Percentiles rank a stretch among this genome's conserved stretches.
These are phyloP conservation scores for Galbula dea DNA, from an alignment of 2,113 vertebrate genomes.

Conservation along the genomic window DNA sequence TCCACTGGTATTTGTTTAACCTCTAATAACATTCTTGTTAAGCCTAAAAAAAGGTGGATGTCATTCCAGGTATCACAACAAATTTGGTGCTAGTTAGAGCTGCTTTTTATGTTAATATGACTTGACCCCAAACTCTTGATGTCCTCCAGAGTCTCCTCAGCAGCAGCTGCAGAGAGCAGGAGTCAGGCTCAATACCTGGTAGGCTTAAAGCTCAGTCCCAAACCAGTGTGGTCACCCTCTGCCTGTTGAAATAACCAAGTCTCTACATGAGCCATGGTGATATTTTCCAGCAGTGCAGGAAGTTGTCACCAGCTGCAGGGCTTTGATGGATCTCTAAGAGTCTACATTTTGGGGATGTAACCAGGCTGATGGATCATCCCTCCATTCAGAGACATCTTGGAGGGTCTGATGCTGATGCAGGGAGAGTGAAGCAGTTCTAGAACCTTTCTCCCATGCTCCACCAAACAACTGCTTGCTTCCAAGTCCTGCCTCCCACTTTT, in stretches of 20 bases:
- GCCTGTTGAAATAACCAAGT: no score
- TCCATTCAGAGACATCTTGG: not conserved
- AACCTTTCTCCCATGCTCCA: not conserved
- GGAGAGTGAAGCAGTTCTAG: not conserved
- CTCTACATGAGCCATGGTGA: accelerated
- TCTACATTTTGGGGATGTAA: not conserved
- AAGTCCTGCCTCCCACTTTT: no score
- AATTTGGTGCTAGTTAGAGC: not conserved
- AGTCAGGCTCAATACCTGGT: not conserved
- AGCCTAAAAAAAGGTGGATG: not conserved
- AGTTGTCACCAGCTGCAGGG: not conserved
- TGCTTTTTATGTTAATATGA: not conserved
- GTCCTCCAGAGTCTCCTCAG: not conserved
- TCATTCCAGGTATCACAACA: not conserved
- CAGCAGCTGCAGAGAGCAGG: not conserved
- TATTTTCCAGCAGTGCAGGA: not conserved
- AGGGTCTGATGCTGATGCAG: not conserved
- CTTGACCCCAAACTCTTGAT: not conserved
- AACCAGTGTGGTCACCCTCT: not conserved
- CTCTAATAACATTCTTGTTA: not conserved
- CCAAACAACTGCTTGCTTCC: no score
- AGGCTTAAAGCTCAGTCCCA: not conserved
- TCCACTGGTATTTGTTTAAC: conserved; percentile 42
- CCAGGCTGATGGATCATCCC: not conserved
- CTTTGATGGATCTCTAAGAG: not conserved